These are phyloP conservation scores for Myotis davidii DNA, from an alignment of 2,113 vertebrate genomes.

Conservation along the genomic window DNA sequence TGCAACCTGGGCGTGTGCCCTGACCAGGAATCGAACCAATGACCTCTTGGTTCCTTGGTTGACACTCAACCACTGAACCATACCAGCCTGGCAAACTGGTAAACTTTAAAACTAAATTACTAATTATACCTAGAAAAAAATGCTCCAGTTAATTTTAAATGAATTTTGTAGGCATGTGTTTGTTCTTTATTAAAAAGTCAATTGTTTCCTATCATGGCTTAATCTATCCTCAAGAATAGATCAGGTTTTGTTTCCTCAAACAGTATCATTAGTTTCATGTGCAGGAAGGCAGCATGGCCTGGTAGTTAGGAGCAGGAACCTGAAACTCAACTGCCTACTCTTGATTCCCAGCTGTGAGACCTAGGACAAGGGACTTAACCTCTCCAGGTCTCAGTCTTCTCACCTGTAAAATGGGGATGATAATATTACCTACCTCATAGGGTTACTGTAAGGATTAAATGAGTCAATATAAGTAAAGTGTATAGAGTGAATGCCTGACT, in stretches of 20 bases:
- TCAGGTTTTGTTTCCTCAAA: not conserved
- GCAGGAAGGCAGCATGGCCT: not conserved
- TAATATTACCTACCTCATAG: not conserved
- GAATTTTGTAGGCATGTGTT: not conserved
- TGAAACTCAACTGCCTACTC: not conserved
- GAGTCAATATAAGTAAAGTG: not conserved
- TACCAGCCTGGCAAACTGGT: not conserved
- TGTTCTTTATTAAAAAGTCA: not conserved
- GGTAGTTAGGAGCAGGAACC: not conserved
- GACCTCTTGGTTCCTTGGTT: too few species aligned
- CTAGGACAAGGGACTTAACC: not conserved
- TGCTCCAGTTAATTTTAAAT: not conserved
- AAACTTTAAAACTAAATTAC: slow-evolving; percentile 41
- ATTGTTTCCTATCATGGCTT: not conserved
- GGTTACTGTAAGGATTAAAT: not conserved
- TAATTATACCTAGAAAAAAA: not conserved
- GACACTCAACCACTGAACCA: too few species aligned
- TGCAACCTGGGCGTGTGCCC: too few species aligned
- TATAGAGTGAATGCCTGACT: not conserved
- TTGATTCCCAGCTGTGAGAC: not conserved
- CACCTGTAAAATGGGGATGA: not conserved
- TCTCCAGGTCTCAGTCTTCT: not conserved
- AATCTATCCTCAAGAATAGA: not conserved
- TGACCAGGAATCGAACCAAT: too few species aligned
- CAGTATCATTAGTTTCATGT: not conserved